A percentile compares a stretch with the other conserved stretches of the same genome.
Evolutionary conservation across 2,888 invertebrate genomes (phyloP).

Genomic region (Metallyticus violacea): DNA sequence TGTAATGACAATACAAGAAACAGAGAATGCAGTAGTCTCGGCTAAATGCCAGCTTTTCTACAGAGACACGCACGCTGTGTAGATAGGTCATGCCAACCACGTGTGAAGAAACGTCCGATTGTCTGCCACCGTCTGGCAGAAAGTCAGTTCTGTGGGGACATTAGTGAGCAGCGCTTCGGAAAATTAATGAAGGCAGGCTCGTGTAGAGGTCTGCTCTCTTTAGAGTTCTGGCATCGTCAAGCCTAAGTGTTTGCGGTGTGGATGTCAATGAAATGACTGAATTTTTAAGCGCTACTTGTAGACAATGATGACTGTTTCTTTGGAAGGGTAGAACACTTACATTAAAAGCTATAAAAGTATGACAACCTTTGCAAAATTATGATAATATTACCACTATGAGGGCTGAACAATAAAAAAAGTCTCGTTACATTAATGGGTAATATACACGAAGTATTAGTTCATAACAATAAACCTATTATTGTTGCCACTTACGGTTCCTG

Average conservation of each 20-base stretch:
- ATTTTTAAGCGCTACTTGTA: neutral
- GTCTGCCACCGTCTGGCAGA: neutral
- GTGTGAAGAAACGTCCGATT: neutral
- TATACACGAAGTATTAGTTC: no score
- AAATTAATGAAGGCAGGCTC: neutral
- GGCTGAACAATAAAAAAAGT: no score
- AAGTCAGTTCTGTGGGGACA: neutral
- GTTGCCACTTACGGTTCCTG: no score
- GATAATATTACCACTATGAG: no score
- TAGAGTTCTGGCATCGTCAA: neutral
- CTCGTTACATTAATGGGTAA: no score
- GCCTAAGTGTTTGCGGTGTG: neutral
- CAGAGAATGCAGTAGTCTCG: neutral
- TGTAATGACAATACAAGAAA: neutral
- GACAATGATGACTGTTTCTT: no score
- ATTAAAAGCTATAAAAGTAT: no score
- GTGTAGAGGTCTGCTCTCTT: neutral
- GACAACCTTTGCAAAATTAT: no score
- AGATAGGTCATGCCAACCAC: neutral
- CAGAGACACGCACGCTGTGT: neutral
- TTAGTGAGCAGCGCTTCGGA: neutral
- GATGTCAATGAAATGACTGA: neutral
- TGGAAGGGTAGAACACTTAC: no score
- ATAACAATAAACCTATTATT: no score
- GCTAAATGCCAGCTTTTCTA: neutral